Percentiles rank a stretch among this genome's conserved stretches.
These are phyloP conservation scores for Peromyscus eremicus DNA, from an alignment of 2,797 vertebrate species.

Conservation along the genomic window DNA sequence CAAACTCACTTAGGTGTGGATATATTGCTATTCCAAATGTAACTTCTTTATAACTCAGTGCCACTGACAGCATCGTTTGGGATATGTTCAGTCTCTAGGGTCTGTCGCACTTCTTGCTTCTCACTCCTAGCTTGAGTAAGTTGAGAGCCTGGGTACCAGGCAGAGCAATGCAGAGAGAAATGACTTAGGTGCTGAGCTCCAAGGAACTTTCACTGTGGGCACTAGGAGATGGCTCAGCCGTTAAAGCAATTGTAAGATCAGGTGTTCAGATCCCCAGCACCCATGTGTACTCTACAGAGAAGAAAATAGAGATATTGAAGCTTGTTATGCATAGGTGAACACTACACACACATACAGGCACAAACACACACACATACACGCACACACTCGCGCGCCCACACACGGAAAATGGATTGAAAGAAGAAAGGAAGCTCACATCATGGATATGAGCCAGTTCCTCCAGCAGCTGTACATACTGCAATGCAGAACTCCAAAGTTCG, in stretches of 20 bases:
- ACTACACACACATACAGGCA: neutral
- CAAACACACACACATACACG: neutral
- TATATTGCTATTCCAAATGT: neutral
- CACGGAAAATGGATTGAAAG: too few relatives aligned
- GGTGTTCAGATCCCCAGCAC: neutral
- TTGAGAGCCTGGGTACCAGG: neutral
- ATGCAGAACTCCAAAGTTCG: neutral
- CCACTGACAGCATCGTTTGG: neutral
- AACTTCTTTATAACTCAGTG: constrained; percentile 8
- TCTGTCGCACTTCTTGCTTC: neutral
- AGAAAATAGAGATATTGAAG: too few relatives aligned
- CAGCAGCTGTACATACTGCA: neutral
- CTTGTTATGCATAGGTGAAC: too few relatives aligned
- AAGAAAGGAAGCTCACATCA: neutral
- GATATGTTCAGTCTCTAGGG: neutral
- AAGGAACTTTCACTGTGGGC: neutral
- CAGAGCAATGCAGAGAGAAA: neutral
- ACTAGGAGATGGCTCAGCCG: neutral
- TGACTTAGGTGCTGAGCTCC: neutral
- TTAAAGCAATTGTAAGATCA: neutral
- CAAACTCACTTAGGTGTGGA: neutral
- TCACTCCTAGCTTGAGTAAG: neutral
- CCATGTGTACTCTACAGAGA: too few relatives aligned
- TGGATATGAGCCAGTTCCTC: neutral
- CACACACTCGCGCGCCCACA: too few relatives aligned